Evolutionary conservation across 2,888 invertebrate species (phyloP).

Genomic region (Atrina japonica): DNA sequence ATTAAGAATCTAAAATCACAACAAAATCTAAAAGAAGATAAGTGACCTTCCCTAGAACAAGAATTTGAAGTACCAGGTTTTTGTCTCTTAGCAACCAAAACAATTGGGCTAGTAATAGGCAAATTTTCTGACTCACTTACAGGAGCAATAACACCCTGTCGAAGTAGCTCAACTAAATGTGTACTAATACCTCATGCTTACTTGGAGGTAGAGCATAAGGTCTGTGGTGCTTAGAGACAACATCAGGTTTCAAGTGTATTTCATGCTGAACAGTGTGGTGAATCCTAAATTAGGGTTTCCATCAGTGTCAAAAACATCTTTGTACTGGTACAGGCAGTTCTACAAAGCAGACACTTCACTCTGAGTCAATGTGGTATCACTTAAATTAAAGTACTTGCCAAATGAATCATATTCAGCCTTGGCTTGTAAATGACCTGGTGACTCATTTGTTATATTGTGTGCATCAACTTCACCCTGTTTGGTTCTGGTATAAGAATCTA

Average conservation of each 20-base stretch:
- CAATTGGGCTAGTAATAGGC: conserved; percentile 42
- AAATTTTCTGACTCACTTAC: conserved; percentile 35
- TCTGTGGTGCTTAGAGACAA: conserved; percentile 28
- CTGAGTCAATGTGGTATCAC: neutral
- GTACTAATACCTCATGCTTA: conserved; percentile 26
- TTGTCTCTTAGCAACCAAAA: conserved; percentile 40
- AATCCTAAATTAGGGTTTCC: conserved; percentile 10
- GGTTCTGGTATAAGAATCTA: too few relatives aligned
- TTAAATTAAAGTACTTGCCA: conserved; percentile 1
- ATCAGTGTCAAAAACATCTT: conserved; percentile 9
- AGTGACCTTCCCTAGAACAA: neutral
- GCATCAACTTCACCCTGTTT: too few relatives aligned
- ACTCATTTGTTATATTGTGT: too few relatives aligned
- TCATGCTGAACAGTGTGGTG: conserved; percentile 27
- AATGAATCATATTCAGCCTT: conserved; percentile 8
- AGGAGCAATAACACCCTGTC: conserved; percentile 39
- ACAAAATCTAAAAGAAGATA: too few relatives aligned
- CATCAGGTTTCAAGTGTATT: conserved; percentile 27
- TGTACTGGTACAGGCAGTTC: conserved; percentile 5
- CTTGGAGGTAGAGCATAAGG: conserved; percentile 26
- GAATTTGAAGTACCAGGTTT: conserved; percentile 20
- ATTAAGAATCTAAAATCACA: conserved; percentile 19
- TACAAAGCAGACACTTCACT: neutral
- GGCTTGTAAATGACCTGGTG: too few relatives aligned
- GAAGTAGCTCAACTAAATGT: conserved; percentile 35